A percentile compares a stretch with the other conserved stretches of the same genome.
These are phyloP conservation scores for Bilobella aurantiaca DNA, from an alignment of 1,140 invertebrate species.

Conservation along the genomic window DNA sequence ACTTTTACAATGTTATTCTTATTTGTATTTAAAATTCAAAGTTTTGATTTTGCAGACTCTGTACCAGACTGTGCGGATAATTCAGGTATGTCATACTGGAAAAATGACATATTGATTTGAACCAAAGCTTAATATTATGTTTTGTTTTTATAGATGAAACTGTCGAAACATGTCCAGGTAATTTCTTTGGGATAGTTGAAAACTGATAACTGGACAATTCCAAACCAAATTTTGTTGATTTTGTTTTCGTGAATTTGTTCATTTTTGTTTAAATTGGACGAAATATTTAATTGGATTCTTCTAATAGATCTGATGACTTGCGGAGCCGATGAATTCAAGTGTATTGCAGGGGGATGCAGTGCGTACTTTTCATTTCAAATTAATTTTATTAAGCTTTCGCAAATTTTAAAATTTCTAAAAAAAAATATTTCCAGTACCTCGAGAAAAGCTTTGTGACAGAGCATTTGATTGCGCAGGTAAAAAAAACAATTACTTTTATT, in stretches of 20 bases:
- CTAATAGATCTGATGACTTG: not conserved
- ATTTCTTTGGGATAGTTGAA: too few species aligned
- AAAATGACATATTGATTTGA: not conserved
- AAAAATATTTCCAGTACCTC: not conserved
- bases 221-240: not conserved
- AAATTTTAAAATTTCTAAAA: not conserved
- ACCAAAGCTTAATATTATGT: not conserved
- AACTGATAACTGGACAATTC: too few species aligned
- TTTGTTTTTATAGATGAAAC: conserved; percentile 38
- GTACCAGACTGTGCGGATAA: not conserved
- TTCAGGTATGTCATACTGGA: not conserved
- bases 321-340: not conserved
- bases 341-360: conserved; percentile 1
- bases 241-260: not conserved
- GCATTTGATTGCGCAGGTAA: not conserved
- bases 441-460: not conserved
- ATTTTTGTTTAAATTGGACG: too few species aligned
- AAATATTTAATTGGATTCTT: too few species aligned
- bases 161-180: conserved; percentile 18
- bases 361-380: not conserved
- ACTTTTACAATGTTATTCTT: too few species aligned
- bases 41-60: too few species aligned
- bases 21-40: too few species aligned
- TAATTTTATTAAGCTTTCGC: not conserved
- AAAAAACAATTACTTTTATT: not conserved